phyloP scores from a whole-genome alignment of 2,797 vertebrate species.

The Todus mexicanus region DNA sequence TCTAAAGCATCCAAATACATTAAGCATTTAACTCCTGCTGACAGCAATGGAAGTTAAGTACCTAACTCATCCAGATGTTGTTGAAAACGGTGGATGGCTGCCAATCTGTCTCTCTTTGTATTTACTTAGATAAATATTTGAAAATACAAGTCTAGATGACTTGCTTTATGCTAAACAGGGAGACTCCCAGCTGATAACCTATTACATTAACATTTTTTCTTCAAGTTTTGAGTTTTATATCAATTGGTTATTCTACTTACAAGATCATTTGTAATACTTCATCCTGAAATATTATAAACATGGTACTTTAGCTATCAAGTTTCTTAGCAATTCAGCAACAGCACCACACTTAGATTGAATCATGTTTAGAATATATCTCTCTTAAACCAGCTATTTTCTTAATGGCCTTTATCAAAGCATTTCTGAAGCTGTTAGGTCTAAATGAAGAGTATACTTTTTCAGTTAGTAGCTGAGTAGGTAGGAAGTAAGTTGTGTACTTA shows the following conservation, averaged over 20 bases:
- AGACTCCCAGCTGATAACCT: neutral
- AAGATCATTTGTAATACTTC: neutral
- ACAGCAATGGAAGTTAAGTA: neutral
- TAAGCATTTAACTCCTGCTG: slow-evolving; percentile 13
- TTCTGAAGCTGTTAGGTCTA: neutral
- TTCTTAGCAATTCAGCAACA: neutral
- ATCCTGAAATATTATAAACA: neutral
- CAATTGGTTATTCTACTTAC: neutral
- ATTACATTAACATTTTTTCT: neutral
- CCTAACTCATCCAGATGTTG: neutral
- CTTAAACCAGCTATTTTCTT: slow-evolving; percentile 9
- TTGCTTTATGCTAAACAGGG: neutral
- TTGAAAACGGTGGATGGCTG: neutral
- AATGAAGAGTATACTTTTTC: neutral
- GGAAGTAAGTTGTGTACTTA: neutral
- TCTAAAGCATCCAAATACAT: slow-evolving; percentile 6
- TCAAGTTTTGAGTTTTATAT: neutral
- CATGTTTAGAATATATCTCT: neutral
- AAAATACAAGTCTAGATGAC: neutral
- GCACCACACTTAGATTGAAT: neutral
- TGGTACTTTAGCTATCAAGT: neutral
- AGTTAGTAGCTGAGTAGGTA: neutral
- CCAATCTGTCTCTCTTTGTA: neutral
- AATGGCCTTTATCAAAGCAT: slow-evolving; percentile 19
- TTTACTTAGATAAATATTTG: slow-evolving; percentile 7